Percentiles rank a stretch among this genome's conserved stretches.
phyloP scores from a whole-genome alignment of 2,113 vertebrate species.

The Caretta caretta region DNA sequence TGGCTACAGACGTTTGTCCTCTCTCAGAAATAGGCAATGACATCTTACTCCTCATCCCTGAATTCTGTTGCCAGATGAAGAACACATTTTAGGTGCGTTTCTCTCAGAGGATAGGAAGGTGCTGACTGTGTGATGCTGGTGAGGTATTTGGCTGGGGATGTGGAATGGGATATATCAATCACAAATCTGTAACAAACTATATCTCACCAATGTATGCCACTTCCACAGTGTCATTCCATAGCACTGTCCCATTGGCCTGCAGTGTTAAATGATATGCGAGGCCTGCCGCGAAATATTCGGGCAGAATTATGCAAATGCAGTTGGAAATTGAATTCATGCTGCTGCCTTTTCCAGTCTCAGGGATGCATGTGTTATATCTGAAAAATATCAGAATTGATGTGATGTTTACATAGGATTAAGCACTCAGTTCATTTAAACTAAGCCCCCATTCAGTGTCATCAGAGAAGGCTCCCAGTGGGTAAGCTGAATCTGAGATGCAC shows the following conservation, averaged over 20 bases:
- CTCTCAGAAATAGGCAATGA: not conserved
- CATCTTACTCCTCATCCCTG: not conserved
- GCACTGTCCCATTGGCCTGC: conserved; percentile 27
- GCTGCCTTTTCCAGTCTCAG: conserved; percentile 13
- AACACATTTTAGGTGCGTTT: not conserved
- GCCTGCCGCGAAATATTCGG: fast-evolving
- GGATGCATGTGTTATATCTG: conserved; percentile 53
- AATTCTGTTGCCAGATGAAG: not conserved
- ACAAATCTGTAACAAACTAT: not conserved
- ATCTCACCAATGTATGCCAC: conserved; percentile 69
- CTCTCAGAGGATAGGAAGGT: not conserved
- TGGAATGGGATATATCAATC: not conserved
- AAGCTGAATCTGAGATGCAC: not conserved
- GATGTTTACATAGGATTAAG: not conserved
- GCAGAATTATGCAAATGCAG: conserved; percentile 62
- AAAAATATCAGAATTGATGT: conserved; percentile 19
- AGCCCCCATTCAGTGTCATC: not conserved
- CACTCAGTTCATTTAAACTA: not conserved
- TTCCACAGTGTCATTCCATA: conserved; percentile 24
- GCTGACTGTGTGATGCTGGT: not conserved
- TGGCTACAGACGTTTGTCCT: not conserved
- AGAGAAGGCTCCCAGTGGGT: not conserved
- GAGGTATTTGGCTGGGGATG: not conserved
- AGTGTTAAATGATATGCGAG: conserved; percentile 52
- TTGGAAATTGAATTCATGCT: fast-evolving